Base-by-base conservation (phyloP, 2,797 vertebrate genomes). In the Eremophila alpestris region DNA sequence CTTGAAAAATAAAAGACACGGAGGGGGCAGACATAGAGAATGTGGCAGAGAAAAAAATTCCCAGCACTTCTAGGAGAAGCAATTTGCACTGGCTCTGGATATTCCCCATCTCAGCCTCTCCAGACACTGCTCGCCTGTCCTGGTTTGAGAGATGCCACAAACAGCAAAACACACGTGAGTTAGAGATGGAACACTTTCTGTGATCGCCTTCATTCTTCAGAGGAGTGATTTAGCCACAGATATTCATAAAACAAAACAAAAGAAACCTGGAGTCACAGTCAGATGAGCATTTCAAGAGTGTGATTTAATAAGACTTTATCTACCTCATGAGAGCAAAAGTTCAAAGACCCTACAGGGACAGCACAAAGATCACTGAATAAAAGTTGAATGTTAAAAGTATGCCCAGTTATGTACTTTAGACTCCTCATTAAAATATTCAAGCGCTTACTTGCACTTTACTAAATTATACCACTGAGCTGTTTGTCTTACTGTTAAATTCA, bases 401-500 rank as follows among this genome's bases (percentile, higher is more conserved):
- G 34, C 17, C 69, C n/a, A 70, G 36, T 56, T 90, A 83, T 10
- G 34, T 79, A 74, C 38, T 86, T 56, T 2, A 36, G 32, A 58
- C 20, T 52, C 26, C 40, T 59, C 51, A n/a, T 91, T 82, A 95
- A 83, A 63, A 59, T 81, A 78, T 41, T 62, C 26, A 0, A 79
- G 36, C 22, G 43, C 54, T 69, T 83, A 36, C 64, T 81, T 88
- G 46, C 5, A 0, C 46, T 91, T 94, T 60, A n/a, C 32, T 88
- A 70, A 78, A 76, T 76, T 78, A 52, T 86, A 79, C 46, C 29
- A 74, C 55, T 15, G 60, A 87, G 54, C 62, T 55, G 11, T 79
- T 59, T 51, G 26, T 93, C 93, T 58, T 93, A 23, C 74, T 80
- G 58, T 78, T 70, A 81, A 77, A 84, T 81, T 91, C 92, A 84